Base-by-base conservation (phyloP, 2,888 invertebrate species). In the Taenaris catops region DNA sequence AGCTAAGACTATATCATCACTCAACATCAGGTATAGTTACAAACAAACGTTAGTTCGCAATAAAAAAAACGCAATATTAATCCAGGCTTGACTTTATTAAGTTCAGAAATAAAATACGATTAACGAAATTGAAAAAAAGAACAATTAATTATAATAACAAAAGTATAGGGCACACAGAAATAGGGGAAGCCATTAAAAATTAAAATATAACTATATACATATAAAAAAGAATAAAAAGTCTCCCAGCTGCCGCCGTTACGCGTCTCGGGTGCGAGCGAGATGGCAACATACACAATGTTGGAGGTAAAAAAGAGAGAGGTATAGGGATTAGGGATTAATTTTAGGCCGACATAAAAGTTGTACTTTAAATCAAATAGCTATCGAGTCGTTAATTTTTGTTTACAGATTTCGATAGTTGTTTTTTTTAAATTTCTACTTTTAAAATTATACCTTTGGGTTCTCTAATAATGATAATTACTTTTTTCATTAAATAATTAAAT, bases 171-270 rank as follows among this genome's bases (percentile, higher is more conserved):
- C 12, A 14, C 12, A 29, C 21, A 28, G 76, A 80, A 80, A 65
- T 71, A 58, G 71, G 74, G 75, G 78, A 69, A 63, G 69, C 63
- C 70, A 68, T 67, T 72, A 72, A 73, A 69, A 68, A 20, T 3
- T 20, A 8, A 12, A 72, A 67, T 55, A 64, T 64, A 68, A 63
- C 70, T 68, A 66, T 18, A 61, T 69, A n/a, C n/a, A n/a, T n/a
- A n/a, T n/a, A n/a, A 63, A 61, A 58, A 58, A 54, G 57, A 54
- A 59, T 57, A 73, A 76, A 76, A 76, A 74, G 58, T 66, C 71
- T 71, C 63, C 69, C 83, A 84, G 83, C 83, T 84, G 83, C 83
- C 69, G 64, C 61, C 65, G 72, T 75, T 72, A 76, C 76, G 71
- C 74, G 53, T 64, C 62, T 63, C 67, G 61, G 51, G 68, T 46